These are phyloP conservation scores for Tragelaphus imberbis DNA, from an alignment of 2,113 vertebrate genomes.

Conservation along the genomic window DNA sequence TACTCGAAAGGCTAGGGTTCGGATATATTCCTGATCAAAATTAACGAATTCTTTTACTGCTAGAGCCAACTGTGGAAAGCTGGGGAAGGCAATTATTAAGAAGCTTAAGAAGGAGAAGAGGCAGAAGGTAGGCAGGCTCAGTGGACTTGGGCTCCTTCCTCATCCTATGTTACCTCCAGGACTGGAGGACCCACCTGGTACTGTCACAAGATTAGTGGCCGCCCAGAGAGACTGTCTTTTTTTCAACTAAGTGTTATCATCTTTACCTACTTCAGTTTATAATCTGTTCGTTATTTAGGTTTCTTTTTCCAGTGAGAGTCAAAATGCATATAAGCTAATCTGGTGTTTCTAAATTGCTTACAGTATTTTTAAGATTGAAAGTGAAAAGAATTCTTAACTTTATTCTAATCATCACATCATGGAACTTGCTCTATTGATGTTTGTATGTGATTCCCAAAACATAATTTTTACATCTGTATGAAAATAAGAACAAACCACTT, in stretches of 20 bases:
- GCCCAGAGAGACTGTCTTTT: background rate
- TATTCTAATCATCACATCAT: slow-evolving; percentile 11
- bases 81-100: background rate
- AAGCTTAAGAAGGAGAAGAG: background rate
- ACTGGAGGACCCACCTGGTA: background rate
- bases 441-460: background rate
- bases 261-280: background rate
- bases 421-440: background rate
- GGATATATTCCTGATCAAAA: background rate
- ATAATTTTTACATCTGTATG: slow-evolving; percentile 35
- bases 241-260: background rate
- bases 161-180: background rate
- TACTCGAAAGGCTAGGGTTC: background rate
- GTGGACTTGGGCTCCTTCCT: background rate
- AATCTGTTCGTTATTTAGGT: slow-evolving; percentile 1
- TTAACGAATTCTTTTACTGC: background rate
- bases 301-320: background rate
- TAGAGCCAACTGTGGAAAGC: background rate
- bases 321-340: background rate
- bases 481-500: slow-evolving; percentile 48
- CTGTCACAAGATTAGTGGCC: background rate
- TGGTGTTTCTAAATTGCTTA: background rate
- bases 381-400: background rate
- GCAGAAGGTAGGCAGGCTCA: background rate
- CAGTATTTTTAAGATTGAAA: slow-evolving; percentile 24